Conservation (phyloP, 1,140 invertebrate genomes). For the Mactra quadrangularis region DNA sequence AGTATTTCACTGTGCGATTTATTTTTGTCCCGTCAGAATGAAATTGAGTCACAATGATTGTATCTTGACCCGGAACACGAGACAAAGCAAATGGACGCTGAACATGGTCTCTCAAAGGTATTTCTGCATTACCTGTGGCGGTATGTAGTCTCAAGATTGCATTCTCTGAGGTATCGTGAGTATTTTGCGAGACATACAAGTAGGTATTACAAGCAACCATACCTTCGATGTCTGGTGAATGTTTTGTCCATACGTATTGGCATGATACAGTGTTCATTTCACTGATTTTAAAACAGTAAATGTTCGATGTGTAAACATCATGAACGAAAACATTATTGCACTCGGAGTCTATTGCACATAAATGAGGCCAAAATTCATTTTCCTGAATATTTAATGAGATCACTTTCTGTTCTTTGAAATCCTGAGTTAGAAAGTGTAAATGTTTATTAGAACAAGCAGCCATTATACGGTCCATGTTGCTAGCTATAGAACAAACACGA, state of each 20-base stretch:
- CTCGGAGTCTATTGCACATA: neutral
- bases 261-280: neutral
- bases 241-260: neutral
- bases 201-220: neutral
- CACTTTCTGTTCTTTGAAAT: neutral
- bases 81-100: constrained; percentile 11
- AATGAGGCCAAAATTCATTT: constrained; percentile 13
- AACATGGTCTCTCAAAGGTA: neutral
- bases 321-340: neutral
- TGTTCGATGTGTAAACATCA: neutral
- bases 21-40: constrained; percentile 1
- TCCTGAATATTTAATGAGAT: neutral
- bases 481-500: neutral
- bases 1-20: constrained; percentile 4
- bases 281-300: constrained; percentile 2
- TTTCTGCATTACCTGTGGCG: neutral
- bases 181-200: neutral
- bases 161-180: neutral
- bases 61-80: neutral
- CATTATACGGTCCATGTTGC: neutral
- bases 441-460: neutral
- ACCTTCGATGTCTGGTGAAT: neutral
- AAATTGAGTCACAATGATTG: constrained; percentile 10
- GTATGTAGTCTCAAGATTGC: neutral
- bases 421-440: neutral